Evolutionary conservation across 2,888 invertebrate species (phyloP).

Genomic region (Meliscaeva auricollis): DNA sequence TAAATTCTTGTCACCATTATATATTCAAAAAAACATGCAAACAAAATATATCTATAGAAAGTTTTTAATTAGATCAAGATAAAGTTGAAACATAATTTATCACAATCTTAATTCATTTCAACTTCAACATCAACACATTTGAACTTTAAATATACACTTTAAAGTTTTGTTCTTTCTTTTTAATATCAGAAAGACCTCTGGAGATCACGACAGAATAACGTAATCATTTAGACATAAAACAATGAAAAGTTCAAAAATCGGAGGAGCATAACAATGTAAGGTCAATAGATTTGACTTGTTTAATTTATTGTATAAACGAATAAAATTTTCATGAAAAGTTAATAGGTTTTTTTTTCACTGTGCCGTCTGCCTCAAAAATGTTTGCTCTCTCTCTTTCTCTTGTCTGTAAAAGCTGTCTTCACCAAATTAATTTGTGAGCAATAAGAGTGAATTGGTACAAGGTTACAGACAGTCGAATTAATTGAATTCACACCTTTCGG

Average conservation of each 20-base stretch:
- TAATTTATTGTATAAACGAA: slow-evolving; percentile 31
- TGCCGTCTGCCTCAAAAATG: background rate
- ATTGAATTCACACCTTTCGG: slow-evolving; percentile 33
- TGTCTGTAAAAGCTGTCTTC: slow-evolving; percentile 19
- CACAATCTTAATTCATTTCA: slow-evolving; percentile 11
- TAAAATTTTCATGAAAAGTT: slow-evolving; percentile 8
- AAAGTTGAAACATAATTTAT: background rate
- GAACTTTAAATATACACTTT: too few species aligned
- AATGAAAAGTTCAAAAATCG: slow-evolving; percentile 46
- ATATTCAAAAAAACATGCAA: too few species aligned
- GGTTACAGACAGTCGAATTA: slow-evolving; percentile 33
- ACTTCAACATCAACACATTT: slow-evolving; percentile 8
- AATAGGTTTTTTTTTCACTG: background rate
- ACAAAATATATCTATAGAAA: background rate
- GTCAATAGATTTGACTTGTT: slow-evolving; percentile 39
- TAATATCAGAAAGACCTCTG: background rate
- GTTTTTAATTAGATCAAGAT: background rate
- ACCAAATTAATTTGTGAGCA: slow-evolving; percentile 21
- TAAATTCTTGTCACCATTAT: too few species aligned
- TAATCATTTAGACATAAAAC: slow-evolving; percentile 10
- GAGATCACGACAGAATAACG: background rate
- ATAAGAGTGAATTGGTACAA: slow-evolving; percentile 11
- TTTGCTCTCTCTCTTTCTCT: background rate
- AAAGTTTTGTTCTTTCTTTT: background rate
- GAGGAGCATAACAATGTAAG: slow-evolving; percentile 34